Evolutionary conservation across 2,888 invertebrate genomes (phyloP), one percentile per base, ranked within the genome.

Genomic region (Noctua fimbriata): DNA sequence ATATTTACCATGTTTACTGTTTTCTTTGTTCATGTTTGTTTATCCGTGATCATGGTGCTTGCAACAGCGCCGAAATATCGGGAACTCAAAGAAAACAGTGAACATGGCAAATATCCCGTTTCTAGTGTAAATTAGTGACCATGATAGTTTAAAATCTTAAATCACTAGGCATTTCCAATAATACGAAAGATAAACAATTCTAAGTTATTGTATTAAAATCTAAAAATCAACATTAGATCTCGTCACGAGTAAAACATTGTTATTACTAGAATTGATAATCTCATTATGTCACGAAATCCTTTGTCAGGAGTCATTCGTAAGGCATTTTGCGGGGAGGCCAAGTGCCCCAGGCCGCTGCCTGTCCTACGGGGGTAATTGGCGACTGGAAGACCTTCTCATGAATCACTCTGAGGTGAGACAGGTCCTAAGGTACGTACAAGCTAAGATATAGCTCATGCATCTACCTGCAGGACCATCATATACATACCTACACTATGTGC

Each of bases 191-290:
- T 71, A 55, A 58, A 58, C 74, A 74, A 79, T 49, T 6, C 4
- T 14, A 14, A 36, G 4, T 21, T 12, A 21, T 74, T 79, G 41
- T 52, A 18, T 47, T 65, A n/a, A 72, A 69, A 63, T 9, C 4
- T 7, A n/a, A 41, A 55, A 84, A 49, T 49, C 41, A 72, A 69
- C 18, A 80, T 69, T 52, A 75, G 69, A 58, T 76, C 69, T 81
- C 28, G 16, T 76, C 69, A 81, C 24, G 12, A 12, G 32, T 10
- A 41, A 55, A 67, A 52, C 41, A 60, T n/a, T 55, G 12, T 16
- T 36, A 18, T 44, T 9, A 67, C 9, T 67, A 16, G n/a, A 44
- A 67, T 44, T 36, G 5, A 36, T 21, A 32, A 63, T 65, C 10
- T 32, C 36, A 36, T 65, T 36, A 16, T 24, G 44, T 41, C 6